Evolutionary conservation across 1,140 invertebrate species (phyloP).

Genomic region (Plutomurus gul): DNA sequence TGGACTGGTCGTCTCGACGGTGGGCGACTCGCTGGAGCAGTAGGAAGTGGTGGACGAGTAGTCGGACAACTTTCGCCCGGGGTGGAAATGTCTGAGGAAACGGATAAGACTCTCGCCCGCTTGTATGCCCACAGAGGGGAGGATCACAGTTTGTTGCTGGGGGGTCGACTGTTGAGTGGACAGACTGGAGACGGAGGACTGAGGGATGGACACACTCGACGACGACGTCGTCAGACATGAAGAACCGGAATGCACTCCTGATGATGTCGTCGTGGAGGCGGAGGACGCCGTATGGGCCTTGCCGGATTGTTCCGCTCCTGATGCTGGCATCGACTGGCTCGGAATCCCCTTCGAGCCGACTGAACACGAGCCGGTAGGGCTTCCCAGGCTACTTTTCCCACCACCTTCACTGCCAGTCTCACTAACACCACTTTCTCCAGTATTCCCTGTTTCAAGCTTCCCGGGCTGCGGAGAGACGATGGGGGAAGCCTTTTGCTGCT

Average conservation of each 20-base stretch:
- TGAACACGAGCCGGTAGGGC: too few species aligned
- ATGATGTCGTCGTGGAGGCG: slow-evolving; percentile 53
- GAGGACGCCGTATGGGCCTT: too few species aligned
- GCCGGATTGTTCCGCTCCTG: too few species aligned
- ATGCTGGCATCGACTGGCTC: too few species aligned
- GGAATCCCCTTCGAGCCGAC: not conserved
- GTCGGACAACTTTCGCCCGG: slow-evolving; percentile 58
- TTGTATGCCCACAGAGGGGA: slow-evolving; percentile 51
- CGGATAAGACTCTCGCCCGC: slow-evolving; percentile 51
- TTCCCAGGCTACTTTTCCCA: not conserved
- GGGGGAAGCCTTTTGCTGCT: slow-evolving; percentile 61
- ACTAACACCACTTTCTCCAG: not conserved
- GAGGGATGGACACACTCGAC: not conserved
- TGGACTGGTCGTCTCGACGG: slow-evolving; percentile 32
- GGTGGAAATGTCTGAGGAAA: slow-evolving; percentile 49
- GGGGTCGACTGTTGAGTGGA: not conserved
- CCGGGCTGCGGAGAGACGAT: not conserved
- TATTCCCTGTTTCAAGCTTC: not conserved
- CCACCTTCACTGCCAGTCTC: not conserved
- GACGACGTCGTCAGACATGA: not conserved
- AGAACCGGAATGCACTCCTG: not conserved
- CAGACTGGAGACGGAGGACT: not conserved
- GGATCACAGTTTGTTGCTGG: not conserved
- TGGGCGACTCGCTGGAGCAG: slow-evolving; percentile 60
- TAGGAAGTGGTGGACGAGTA: slow-evolving; percentile 59